Conservation (phyloP, 2,113 vertebrate genomes). For the Campylomormyrus tamandua region DNA sequence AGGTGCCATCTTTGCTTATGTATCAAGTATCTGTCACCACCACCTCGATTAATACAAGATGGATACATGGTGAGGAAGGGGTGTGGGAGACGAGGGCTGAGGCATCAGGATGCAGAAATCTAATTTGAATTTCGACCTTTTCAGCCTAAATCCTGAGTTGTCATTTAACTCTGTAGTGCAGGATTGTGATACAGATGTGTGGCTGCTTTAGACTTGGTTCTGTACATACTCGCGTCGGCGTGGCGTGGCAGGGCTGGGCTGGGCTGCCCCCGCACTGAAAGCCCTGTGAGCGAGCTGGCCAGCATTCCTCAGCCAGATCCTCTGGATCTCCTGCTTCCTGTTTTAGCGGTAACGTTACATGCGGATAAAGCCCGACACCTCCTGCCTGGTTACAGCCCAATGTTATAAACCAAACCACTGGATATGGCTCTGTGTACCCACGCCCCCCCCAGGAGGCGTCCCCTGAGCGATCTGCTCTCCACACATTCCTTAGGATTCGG, state of each 20-base stretch:
- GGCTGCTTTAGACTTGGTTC: background rate
- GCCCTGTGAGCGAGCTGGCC: background rate
- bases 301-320: background rate
- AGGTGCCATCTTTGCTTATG: background rate
- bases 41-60: background rate
- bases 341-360: background rate
- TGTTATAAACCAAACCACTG: background rate
- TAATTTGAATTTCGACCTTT: background rate
- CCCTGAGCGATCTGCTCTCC: background rate
- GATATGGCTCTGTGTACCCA: background rate
- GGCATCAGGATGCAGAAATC: background rate
- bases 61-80: background rate
- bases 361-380: background rate
- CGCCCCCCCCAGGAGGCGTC: background rate
- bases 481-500: background rate
- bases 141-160: background rate
- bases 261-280: background rate
- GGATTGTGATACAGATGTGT: background rate
- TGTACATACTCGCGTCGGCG: accelerated
- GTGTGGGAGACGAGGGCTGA: background rate
- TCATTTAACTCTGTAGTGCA: background rate
- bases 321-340: background rate
- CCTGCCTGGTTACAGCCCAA: background rate
- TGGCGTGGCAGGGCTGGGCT: background rate
- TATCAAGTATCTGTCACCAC: background rate